These are phyloP conservation scores for Danio aesculapii DNA, from an alignment of 2,797 vertebrate genomes.

Conservation along the genomic window DNA sequence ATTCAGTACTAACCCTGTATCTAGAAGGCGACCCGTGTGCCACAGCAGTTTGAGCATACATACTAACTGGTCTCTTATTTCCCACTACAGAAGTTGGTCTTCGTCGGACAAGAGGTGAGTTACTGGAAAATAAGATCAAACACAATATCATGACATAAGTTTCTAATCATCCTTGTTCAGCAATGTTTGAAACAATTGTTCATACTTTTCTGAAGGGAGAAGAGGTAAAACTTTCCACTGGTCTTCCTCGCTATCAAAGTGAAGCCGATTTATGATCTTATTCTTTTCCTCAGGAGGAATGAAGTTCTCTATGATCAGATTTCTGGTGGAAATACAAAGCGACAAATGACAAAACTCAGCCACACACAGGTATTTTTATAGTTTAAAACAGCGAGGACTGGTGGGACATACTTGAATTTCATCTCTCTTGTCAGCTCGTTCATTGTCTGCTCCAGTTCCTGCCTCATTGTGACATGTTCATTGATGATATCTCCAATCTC, in stretches of 20 bases:
- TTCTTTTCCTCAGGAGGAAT: conserved; percentile 97
- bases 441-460: conserved; percentile 96
- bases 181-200: background rate
- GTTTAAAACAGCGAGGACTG: background rate
- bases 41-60: conserved; percentile 91
- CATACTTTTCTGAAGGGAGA: conserved; percentile 85
- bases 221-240: conserved; percentile 95
- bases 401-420: conserved; percentile 90
- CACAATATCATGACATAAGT: background rate
- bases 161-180: background rate
- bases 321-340: conserved; percentile 75
- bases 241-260: conserved; percentile 93
- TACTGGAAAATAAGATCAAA: conserved; percentile 65
- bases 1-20: conserved; percentile 86
- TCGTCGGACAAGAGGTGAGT: conserved; percentile 84
- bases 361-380: background rate
- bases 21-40: conserved; percentile 88
- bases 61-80: conserved; percentile 96
- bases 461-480: conserved; percentile 90
- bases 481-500: conserved; percentile 93
- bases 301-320: conserved; percentile 96
- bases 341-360: background rate
- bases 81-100: conserved; percentile 92
- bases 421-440: conserved; percentile 95
- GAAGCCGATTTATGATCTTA: conserved; percentile 95